A percentile compares a stretch with the other conserved stretches of the same genome.
These are phyloP conservation scores for Zaprionus tsacasi DNA, from an alignment of 1,140 invertebrate genomes.

Conservation along the genomic window DNA sequence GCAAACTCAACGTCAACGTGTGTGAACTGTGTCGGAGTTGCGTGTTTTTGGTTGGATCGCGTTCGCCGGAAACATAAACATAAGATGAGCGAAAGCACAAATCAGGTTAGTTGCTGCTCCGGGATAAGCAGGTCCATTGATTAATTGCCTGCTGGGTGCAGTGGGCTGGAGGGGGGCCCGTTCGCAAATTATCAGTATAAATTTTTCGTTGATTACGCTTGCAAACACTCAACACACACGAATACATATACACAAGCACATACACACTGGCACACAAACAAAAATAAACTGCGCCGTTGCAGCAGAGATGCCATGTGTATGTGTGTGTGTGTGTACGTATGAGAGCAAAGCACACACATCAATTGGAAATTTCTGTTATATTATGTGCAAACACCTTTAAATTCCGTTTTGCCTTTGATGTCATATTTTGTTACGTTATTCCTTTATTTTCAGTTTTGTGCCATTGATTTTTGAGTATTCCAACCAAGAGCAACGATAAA, in stretches of 20 bases:
- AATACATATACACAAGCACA: constrained; percentile 8
- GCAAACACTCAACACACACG: constrained; percentile 31
- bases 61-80: constrained; percentile 56
- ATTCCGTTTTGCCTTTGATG: constrained; percentile 48
- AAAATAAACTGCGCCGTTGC: constrained; percentile 54
- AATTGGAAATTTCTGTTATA: constrained; percentile 33
- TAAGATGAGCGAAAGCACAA: constrained; percentile 76
- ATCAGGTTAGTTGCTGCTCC: constrained; percentile 73
- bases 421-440: constrained; percentile 63
- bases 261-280: constrained; percentile 31
- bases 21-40: constrained; percentile 32
- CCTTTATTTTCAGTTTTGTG: constrained; percentile 75
- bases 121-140: constrained; percentile 29
- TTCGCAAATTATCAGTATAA: constrained; percentile 35
- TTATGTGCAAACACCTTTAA: constrained; percentile 17
- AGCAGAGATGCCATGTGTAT: constrained; percentile 20
- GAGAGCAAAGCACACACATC: constrained; percentile 32
- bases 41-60: constrained; percentile 37
- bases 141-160: not conserved
- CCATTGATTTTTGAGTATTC: constrained; percentile 70
- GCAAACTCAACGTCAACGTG: constrained; percentile 12
- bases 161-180: not conserved
- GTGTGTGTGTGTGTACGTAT: constrained; percentile 37
- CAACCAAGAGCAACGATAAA: constrained; percentile 24
- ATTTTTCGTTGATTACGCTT: constrained; percentile 53